Evolutionary conservation across 2,888 invertebrate species (phyloP), one percentile per base, ranked within the genome.

Genomic region (Nineta flava): DNA sequence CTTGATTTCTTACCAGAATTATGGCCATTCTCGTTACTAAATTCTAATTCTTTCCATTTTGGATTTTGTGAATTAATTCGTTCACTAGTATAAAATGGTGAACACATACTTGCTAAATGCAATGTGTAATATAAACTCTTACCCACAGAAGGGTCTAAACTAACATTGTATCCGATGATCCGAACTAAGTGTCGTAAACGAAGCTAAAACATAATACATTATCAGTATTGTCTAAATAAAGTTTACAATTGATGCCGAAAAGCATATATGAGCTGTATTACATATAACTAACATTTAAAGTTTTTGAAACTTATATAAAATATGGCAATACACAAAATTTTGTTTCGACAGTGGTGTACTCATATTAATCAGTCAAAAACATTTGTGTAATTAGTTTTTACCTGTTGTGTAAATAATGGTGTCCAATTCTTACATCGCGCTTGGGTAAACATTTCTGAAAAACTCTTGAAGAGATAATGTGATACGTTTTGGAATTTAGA

Each of bases 11-110:
- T 35, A 49, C 49, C 49, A 17, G 49, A 49, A 35, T 45, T 45
- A 34, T 31, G 32, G 9, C 35, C 38, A 35, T 49, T 44, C 10
- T 38, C 38, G 53, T 68, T 71, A 65, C 76, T 77, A 62, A 80
- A 73, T 64, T 83, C 81, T 52, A 90, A 76, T 64, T 87, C 86
- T 57, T 79, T 74, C 90, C 90, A 91, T 64, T 83, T 83, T 3
- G 85, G 83, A 66, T 83, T 81, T 17, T 75, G 74, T 15, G 78
- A 79, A 47, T 74, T 74, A 53, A 85, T 71, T 59, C 76, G 75
- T 64, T 88, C 87, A 58, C 88, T 90, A 0, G 84, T 86, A 59
- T 86, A 91, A 60, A 90, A 83, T 1, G 90, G 86, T 6, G 86
- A 82, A 7, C 84, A 83, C 79, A 86, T 82, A 13, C 80, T 79